Conservation (phyloP, 2,113 vertebrate species). For the Ptychochromis oligacanthus region DNA sequence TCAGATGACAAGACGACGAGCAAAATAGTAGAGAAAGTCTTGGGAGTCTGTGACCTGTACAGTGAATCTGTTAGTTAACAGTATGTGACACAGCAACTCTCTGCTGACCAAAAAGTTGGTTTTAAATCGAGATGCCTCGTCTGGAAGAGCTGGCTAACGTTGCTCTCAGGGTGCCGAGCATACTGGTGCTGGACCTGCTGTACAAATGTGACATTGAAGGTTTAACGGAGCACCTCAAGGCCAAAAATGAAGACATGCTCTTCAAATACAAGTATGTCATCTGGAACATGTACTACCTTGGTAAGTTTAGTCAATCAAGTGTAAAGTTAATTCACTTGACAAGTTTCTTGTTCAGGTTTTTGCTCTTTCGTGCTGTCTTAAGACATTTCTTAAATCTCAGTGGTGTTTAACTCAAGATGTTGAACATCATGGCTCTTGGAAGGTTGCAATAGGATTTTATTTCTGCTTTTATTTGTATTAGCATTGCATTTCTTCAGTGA, state of each 20-base stretch:
- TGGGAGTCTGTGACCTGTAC: neutral
- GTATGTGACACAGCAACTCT: constrained; percentile 58
- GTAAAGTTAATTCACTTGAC: too few species aligned
- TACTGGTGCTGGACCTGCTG: constrained; percentile 84
- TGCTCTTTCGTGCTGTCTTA: too few species aligned
- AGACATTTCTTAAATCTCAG: too few species aligned
- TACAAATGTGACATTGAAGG: constrained; percentile 86
- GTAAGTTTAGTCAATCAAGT: constrained; percentile 60
- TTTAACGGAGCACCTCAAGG: constrained; percentile 79
- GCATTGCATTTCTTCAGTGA: neutral
- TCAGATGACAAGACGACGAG: constrained; percentile 64
- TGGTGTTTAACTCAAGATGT: neutral
- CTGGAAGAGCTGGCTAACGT: constrained; percentile 85
- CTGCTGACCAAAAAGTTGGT: neutral
- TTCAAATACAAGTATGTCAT: constrained; percentile 83
- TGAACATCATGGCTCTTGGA: neutral
- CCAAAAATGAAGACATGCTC: constrained; percentile 80
- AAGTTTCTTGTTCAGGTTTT: too few species aligned
- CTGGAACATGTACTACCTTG: constrained; percentile 84
- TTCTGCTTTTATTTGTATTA: neutral
- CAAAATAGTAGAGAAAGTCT: neutral
- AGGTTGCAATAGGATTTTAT: neutral
- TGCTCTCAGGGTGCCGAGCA: constrained; percentile 83
- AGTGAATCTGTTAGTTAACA: neutral
- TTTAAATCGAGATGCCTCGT: constrained; percentile 74